Conservation (phyloP, 2,797 vertebrate species). For the Manis crassicaudata region DNA sequence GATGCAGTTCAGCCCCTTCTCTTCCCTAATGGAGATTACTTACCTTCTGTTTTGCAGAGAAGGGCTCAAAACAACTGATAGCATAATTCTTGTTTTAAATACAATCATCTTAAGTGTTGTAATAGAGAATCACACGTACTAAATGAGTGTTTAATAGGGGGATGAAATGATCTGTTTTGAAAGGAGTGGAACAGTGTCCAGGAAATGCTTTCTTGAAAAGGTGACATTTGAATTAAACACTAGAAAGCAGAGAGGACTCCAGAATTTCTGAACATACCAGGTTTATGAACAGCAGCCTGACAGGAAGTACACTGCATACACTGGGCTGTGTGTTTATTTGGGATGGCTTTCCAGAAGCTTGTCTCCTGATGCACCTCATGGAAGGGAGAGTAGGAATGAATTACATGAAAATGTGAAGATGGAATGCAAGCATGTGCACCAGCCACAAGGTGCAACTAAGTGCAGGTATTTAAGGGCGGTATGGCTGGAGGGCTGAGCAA, state of each 20-base stretch:
- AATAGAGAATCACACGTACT: not conserved
- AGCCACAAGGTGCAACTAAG: not conserved
- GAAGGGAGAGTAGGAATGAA: not conserved
- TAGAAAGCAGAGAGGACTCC: not conserved
- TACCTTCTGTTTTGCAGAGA: not conserved
- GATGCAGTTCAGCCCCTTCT: not conserved
- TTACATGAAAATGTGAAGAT: not conserved
- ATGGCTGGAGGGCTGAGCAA: not conserved
- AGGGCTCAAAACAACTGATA: not conserved
- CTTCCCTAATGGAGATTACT: not conserved
- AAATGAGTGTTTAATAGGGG: not conserved
- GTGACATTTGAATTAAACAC: not conserved
- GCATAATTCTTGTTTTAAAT: not conserved
- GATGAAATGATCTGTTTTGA: not conserved
- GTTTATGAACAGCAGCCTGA: not conserved
- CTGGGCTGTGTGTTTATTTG: not conserved
- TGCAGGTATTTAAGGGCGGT: not conserved
- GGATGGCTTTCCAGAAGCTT: not conserved
- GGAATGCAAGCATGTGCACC: fast-evolving
- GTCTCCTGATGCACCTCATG: not conserved
- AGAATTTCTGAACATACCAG: not conserved
- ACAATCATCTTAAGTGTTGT: not conserved
- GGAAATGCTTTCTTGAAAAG: not conserved
- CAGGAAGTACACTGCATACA: not conserved
- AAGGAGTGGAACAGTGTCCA: not conserved